Percentiles rank a stretch among this genome's conserved stretches.
phyloP scores from a whole-genome alignment of 1,140 invertebrate genomes.

The Liolophura sinensis region DNA sequence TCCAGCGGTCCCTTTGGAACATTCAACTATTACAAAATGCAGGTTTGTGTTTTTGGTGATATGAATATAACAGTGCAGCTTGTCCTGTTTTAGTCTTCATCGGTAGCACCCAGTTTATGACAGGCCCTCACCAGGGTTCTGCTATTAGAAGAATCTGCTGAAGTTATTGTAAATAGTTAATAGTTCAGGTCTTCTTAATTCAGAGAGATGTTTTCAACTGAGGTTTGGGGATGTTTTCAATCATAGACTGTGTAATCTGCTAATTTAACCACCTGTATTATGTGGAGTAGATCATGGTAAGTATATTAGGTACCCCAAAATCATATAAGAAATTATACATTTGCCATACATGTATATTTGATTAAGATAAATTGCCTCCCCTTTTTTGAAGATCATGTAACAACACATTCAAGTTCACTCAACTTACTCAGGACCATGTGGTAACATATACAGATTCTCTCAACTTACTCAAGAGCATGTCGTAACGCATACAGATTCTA shows the following conservation, averaged over 20 bases:
- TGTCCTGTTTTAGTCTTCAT: background rate
- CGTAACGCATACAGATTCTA: no score
- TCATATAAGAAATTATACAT: background rate
- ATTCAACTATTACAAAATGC: slow-evolving; percentile 66
- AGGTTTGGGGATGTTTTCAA: background rate
- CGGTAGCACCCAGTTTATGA: no score
- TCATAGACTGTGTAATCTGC: background rate
- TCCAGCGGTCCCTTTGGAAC: slow-evolving; percentile 57
- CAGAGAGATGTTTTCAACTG: no score
- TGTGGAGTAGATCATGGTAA: no score
- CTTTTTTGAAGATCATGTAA: background rate
- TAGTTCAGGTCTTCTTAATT: no score
- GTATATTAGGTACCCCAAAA: no score
- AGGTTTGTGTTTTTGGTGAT: slow-evolving; percentile 41
- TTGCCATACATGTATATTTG: background rate
- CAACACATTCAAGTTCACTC: background rate
- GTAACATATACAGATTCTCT: no score
- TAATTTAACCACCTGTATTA: no score
- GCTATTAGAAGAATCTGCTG: no score
- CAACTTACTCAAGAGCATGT: no score
- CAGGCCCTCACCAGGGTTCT: no score
- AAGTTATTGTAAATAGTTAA: no score
- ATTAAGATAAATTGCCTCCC: background rate
- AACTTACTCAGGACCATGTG: background rate
- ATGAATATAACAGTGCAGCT: background rate